phyloP scores from a whole-genome alignment of 2,888 invertebrate genomes.

The Plusia festucae region DNA sequence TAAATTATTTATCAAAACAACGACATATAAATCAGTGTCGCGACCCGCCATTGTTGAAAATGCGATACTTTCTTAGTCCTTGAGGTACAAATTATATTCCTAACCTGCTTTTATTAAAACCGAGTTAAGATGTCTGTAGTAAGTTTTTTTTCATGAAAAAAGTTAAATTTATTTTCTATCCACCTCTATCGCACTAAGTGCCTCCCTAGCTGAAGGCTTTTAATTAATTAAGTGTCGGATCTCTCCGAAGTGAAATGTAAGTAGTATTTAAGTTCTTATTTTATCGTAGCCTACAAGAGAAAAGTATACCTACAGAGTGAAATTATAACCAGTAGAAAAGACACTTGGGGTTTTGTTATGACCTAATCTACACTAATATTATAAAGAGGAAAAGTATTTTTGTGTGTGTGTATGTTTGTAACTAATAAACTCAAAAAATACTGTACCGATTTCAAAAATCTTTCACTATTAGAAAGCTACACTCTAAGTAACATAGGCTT shows the following conservation, averaged over 20 bases:
- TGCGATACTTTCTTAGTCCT: conserved; percentile 25
- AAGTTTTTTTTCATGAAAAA: neutral
- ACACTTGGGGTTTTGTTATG: too few relatives aligned
- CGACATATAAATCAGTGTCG: conserved; percentile 29
- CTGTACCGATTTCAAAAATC: too few relatives aligned
- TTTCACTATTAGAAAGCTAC: too few relatives aligned
- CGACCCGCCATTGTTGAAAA: conserved; percentile 28
- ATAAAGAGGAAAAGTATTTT: too few relatives aligned
- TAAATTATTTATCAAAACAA: too few relatives aligned
- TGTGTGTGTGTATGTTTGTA: too few relatives aligned
- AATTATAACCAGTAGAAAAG: too few relatives aligned
- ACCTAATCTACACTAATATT: too few relatives aligned
- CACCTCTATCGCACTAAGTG: conserved; percentile 1
- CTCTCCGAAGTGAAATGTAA: neutral
- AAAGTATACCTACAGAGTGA: neutral
- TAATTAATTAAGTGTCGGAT: neutral
- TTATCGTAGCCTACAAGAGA: neutral
- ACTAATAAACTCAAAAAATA: too few relatives aligned
- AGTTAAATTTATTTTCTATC: neutral
- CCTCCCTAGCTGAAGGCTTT: neutral
- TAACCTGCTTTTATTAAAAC: neutral
- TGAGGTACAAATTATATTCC: conserved; percentile 10
- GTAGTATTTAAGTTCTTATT: conserved; percentile 4
- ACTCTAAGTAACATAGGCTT: too few relatives aligned
- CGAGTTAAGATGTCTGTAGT: neutral